Evolutionary conservation across 2,888 invertebrate genomes (phyloP), one percentile per base, ranked within the genome.

Genomic region (Tachina lurida): DNA sequence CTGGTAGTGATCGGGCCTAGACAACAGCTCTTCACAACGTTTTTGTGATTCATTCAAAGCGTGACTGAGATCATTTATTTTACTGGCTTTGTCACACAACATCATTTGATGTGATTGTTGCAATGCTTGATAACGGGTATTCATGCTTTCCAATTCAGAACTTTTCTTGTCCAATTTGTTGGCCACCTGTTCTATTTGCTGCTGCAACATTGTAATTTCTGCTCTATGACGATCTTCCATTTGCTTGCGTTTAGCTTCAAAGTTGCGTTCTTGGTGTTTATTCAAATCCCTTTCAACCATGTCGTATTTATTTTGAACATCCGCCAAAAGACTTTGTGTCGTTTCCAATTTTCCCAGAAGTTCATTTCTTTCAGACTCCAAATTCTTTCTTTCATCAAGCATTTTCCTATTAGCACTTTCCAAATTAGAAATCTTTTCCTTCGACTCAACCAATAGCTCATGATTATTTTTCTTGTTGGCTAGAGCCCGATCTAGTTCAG

Each of bases 381-480:
- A 62, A 0, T 74, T 9, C 82, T 94, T 89, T 92, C 94, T 91
- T 92, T 93, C 92, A 90, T 92, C 41, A n/a, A 89, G 90, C 7
- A 93, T 84, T 75, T 92, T 91, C 2, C 86, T 86, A 47, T 92
- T 90, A 0, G 83, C 87, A 60, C 89, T 91, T 31, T 93, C 92
- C 31, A 91, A 86, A 83, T 93, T 91, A 0, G 93, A 92, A 63
- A 91, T 91, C 79, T 90, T 91, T 58, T 91, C 90, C 78, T 93
- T 93, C 49, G 91, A 91, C 15, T 93, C 93, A 5, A 93, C 95
- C 87, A 96, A 93, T 87, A 95, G 93, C 88, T 95, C 94, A 90
- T 95, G 95, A n/a, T 94, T 94, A 89, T 95, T 94, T 88, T 94
- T 94, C 84, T 94, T 92, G 0, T 94, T 94, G 12, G 94, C 90